Evolutionary conservation across 2,888 invertebrate species (phyloP), one percentile per base, ranked within the genome.

Genomic region (Urechis unicinctus): DNA sequence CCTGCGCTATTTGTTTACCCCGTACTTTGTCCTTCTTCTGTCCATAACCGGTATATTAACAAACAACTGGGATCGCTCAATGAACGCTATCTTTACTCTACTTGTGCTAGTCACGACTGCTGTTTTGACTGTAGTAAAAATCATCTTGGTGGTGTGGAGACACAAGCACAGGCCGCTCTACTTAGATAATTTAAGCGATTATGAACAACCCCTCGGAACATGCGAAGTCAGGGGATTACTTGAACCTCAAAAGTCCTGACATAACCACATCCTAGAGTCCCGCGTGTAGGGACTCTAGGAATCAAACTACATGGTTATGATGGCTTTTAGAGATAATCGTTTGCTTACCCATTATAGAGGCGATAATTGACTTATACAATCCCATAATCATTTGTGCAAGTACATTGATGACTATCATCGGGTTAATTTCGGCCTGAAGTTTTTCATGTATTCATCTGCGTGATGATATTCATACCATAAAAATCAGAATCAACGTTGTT

Each of bases 1-100:
- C 47, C 61, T 71, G 2, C 66, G 75, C 3, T 75, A 75, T 61
- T 68, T 70, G 1, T 62, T 73, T 60, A 72, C 69, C 6, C 74
- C 74, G 0, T 73, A 74, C 62, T 48, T 72, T 21, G 71, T 70
- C 5, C 50, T 75, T 3, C 60, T 71, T 4, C 55, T 71, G 1
- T 73, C 71, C 13, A 61, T 75, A 5, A 56, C 61, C 47, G 74
- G 74, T 30, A 65, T 66, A 47, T 47, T 70, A 1, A 52, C 46
- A 29, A 59, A 60, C 28, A 57, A 60, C 45, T 59, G 58, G 51
- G 56, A 61, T 44, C 28, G 43, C 22, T 45, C 54, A 29, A 43
- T 55, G 5, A 66, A 60, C 53, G 53, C 60, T 17, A 61, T 65
- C 47, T 63, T 60, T 49, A 56, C 58, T 21, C 53, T 59, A 24